phyloP scores from a whole-genome alignment of 1,140 invertebrate species.

The Zaprionus africanus region DNA sequence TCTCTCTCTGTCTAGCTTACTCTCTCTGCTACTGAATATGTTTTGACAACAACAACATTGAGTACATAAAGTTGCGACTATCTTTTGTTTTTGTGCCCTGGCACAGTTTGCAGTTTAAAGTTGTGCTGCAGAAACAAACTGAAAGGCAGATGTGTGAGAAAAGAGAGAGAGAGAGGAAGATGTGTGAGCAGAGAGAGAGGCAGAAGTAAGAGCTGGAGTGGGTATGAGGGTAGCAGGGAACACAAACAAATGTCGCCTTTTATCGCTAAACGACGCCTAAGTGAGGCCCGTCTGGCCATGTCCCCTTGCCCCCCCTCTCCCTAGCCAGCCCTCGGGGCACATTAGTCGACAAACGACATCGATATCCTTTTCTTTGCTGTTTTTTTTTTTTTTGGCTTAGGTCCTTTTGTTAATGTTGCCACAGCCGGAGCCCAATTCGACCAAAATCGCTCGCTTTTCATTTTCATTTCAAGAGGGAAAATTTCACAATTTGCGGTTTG shows the following conservation, averaged over 20 bases:
- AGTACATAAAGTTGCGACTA: constrained; percentile 49
- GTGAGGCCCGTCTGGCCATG: constrained; percentile 41
- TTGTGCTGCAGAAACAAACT: constrained; percentile 16
- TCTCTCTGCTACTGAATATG: constrained; percentile 57
- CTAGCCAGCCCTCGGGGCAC: constrained; percentile 35
- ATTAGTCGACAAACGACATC: constrained; percentile 65
- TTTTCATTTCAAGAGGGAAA: constrained; percentile 56
- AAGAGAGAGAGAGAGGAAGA: background rate
- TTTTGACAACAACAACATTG: constrained; percentile 43
- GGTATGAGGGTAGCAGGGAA: background rate
- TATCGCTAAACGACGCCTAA: constrained; percentile 81
- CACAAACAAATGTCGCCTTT: constrained; percentile 61
- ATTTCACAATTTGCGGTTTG: constrained; percentile 61
- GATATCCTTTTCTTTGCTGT: constrained; percentile 51
- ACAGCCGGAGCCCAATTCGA: constrained; percentile 15
- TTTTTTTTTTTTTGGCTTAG: constrained; percentile 20
- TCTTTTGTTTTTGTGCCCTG: constrained; percentile 62
- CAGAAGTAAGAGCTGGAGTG: too few species aligned
- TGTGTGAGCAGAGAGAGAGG: background rate
- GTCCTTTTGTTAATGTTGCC: constrained; percentile 50
- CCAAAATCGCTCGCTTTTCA: constrained; percentile 43
- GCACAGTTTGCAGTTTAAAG: constrained; percentile 66
- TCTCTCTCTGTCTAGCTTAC: background rate
- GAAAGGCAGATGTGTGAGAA: background rate
- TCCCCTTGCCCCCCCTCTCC: background rate